Evolutionary conservation across 35 echinoderm and acorn worm genomes (phyloP).

Genomic region (Nesometra sesokonis): DNA sequence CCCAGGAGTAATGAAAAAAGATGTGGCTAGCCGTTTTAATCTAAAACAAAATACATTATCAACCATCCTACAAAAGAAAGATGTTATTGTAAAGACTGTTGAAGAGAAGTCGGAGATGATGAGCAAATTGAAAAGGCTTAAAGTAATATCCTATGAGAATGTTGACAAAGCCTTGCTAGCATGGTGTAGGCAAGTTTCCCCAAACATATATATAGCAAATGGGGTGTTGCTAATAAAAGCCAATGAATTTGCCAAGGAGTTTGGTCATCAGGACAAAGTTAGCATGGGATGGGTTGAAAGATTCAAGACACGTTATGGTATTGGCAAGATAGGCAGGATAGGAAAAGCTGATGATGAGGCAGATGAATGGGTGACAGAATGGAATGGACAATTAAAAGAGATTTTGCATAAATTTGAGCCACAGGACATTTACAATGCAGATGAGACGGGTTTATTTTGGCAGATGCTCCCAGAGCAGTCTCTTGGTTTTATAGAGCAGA

Average conservation of each 20-base stretch:
- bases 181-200: slow-evolving; percentile 25
- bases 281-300: slow-evolving; percentile 6
- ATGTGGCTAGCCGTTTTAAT: slow-evolving; percentile 2
- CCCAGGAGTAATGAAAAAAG: slow-evolving; percentile 7
- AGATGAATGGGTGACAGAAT: not conserved
- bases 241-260: slow-evolving; percentile 4
- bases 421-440: slow-evolving; percentile 7
- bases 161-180: slow-evolving; percentile 10
- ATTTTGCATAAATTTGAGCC: no score
- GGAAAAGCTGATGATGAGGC: not conserved
- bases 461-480: slow-evolving; percentile 2
- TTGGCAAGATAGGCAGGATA: not conserved
- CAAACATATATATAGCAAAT: not conserved
- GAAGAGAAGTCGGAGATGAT: slow-evolving; percentile 8
- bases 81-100: slow-evolving; percentile 14
- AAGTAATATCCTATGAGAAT: slow-evolving; percentile 4
- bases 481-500: not conserved
- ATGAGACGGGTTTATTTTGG: slow-evolving; percentile 27
- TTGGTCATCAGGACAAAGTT: not conserved
- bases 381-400: not conserved
- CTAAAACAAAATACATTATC: slow-evolving; percentile 1
- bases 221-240: slow-evolving; percentile 12
- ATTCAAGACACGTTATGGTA: slow-evolving; percentile 14
- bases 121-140: slow-evolving; percentile 13
- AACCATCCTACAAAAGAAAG: slow-evolving; percentile 12